Evolutionary conservation across 2,888 invertebrate species (phyloP), one percentile per base, ranked within the genome.

Genomic region (Diaperis boleti): DNA sequence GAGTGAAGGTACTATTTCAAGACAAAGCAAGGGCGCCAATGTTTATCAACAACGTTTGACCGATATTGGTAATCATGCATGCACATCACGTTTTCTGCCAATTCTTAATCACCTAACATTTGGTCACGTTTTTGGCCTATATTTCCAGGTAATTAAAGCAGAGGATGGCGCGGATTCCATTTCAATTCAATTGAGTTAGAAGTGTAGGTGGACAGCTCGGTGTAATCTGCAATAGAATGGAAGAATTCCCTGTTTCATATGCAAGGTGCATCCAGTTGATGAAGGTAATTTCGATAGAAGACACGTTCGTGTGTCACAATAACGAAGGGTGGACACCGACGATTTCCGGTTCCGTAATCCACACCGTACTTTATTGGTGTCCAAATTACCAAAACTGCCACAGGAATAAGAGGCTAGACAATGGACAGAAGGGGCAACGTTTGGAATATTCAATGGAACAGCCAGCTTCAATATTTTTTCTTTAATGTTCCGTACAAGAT

Each of bases 1-100:
- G 69, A 68, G 69, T 68, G 70, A 67, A 67, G 62, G 59, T 45
- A 61, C 45, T 55, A 55, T 55, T 45, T 42, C 52, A 47, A 47
- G 59, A 35, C 10, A 42, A 29, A 37, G 22, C 15, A 57, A 57
- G 39, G 29, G 31, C 50, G 50, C 49, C 35, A 41, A 31, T 61
- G 55, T 55, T 55, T 47, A 55, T 47, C 31, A 55, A 55, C 45
- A 37, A 14, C 41, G 14, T 49, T 49, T 49, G 33, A 49, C 11
- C 37, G 52, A 20, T 22, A 39, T 18, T 47, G 17, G n/a, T n/a
- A n/a, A n/a, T n/a, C 49, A 35, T 18, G 18, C 20, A 26, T 37
- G 14, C 52, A 13, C 14, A 26, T 26, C 54, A 26, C 29, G 29
- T 14, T 39, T 39, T 54, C 54, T 20, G 50, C 20, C 35, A 20